These are phyloP conservation scores for Ochotona princeps DNA, from an alignment of 2,113 vertebrate species.

Conservation along the genomic window DNA sequence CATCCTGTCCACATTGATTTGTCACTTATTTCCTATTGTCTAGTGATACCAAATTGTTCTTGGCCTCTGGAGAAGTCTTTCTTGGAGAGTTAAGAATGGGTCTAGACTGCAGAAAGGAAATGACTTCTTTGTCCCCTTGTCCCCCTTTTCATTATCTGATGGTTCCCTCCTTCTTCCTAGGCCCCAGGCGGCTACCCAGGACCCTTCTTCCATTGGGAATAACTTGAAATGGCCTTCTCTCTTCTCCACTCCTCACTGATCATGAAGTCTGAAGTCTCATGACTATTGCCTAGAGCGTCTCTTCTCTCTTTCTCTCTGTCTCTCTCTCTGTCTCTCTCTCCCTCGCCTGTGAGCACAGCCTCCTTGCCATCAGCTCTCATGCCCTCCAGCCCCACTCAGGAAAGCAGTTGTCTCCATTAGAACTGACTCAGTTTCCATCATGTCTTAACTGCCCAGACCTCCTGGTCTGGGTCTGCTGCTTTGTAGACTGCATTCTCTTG, in stretches of 20 bases:
- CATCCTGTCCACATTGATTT: conserved; percentile 1
- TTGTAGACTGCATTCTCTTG: neutral
- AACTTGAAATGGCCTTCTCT: neutral
- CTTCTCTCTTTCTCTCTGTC: neutral
- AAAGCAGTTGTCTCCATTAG: neutral
- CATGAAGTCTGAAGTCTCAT: neutral
- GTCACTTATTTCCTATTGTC: neutral
- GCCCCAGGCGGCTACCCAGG: neutral
- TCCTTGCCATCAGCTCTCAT: neutral
- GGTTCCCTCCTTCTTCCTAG: neutral
- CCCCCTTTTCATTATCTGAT: conserved; percentile 9
- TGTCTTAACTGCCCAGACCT: neutral
- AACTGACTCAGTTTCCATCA: neutral
- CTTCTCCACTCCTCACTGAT: neutral
- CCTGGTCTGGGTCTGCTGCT: neutral
- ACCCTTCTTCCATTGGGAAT: neutral
- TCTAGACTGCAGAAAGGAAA: neutral
- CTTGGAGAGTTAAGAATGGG: neutral
- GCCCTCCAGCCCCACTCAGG: no score
- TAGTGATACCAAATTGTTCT: neutral
- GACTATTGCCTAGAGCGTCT: neutral
- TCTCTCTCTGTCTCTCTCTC: neutral
- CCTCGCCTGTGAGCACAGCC: neutral
- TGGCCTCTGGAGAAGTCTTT: conserved; percentile 18
- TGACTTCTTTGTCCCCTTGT: neutral